Conservation (phyloP, 2,888 invertebrate genomes). For the Epinotia nisella region DNA sequence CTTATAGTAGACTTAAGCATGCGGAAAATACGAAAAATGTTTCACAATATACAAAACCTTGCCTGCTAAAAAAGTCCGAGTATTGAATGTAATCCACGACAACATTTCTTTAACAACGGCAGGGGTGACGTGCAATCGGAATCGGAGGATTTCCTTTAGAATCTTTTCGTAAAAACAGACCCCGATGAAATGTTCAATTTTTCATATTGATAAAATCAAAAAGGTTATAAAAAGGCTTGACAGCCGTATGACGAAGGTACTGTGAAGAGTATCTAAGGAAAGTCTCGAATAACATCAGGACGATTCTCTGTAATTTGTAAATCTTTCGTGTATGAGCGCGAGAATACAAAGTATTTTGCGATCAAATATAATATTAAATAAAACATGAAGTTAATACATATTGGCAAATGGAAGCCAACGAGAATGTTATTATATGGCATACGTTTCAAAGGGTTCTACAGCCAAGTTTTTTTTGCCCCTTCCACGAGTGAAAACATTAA, state of each 20-base stretch:
- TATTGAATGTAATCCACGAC: background rate
- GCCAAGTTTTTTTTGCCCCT: background rate
- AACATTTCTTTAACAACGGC: conserved; percentile 8
- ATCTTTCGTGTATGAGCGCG: background rate
- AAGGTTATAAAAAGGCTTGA: conserved; percentile 55
- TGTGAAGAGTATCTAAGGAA: conserved; percentile 15
- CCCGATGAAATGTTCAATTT: conserved; percentile 43
- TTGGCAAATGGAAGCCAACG: no score
- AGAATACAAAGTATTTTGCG: background rate
- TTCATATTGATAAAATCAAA: conserved; percentile 57
- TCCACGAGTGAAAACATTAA: background rate
- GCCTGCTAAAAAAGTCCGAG: no score
- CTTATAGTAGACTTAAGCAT: no score
- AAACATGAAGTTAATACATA: background rate
- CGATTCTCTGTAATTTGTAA: background rate
- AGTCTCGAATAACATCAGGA: conserved; percentile 9
- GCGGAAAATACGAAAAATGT: background rate
- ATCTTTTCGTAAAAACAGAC: conserved; percentile 42
- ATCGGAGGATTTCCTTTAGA: conserved; percentile 42
- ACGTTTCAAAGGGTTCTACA: background rate
- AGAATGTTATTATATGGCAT: background rate
- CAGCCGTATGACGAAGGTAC: conserved; percentile 57
- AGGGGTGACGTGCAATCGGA: conserved; percentile 1
- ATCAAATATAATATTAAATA: background rate
- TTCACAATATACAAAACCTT: background rate